phyloP scores from a whole-genome alignment of 2,797 vertebrate genomes.

The Toxotes lorentzi region DNA sequence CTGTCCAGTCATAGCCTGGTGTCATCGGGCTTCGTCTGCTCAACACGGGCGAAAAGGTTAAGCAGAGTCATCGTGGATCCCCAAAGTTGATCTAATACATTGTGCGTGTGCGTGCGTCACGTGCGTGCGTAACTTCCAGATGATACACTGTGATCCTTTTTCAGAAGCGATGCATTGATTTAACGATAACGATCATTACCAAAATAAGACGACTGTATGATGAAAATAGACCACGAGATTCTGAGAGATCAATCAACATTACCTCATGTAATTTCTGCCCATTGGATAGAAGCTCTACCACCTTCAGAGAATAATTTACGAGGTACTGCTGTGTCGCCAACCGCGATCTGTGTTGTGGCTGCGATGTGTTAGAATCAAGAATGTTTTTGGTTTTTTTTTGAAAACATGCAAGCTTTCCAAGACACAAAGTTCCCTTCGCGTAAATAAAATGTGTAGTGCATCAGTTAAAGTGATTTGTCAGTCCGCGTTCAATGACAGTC shows the following conservation, averaged over 20 bases:
- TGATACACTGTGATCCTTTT: not conserved
- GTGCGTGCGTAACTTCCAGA: slow-evolving; percentile 15
- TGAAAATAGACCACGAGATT: not conserved
- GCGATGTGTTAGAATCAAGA: not conserved
- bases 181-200: not conserved
- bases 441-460: not conserved
- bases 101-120: not conserved
- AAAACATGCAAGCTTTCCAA: no score
- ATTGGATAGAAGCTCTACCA: not conserved
- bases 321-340: not conserved
- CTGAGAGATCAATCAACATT: not conserved
- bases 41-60: not conserved
- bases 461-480: slow-evolving; percentile 20
- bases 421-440: not conserved
- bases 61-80: not conserved
- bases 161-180: slow-evolving; percentile 4
- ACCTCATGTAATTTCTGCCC: not conserved
- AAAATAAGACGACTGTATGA: not conserved
- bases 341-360: not conserved
- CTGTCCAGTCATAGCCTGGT: no score
- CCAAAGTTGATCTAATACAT: not conserved
- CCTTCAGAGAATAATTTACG: not conserved
- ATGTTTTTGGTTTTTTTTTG: not conserved
- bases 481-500: slow-evolving; percentile 41
- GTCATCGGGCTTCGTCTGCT: not conserved